phyloP scores from a whole-genome alignment of 2,888 invertebrate species.

The Drosophila suboccidentalis region DNA sequence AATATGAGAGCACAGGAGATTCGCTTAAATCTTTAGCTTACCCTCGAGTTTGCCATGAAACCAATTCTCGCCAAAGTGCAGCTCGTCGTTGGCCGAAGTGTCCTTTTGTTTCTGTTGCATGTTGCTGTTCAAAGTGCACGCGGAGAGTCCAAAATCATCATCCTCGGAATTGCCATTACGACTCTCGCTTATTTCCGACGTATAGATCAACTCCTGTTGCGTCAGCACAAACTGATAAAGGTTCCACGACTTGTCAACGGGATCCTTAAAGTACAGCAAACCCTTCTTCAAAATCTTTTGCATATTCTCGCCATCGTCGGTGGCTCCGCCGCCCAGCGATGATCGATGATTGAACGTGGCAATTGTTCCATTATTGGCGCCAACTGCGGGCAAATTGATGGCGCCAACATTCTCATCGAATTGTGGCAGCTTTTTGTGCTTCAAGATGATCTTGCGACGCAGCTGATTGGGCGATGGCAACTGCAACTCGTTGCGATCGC shows the following conservation, averaged over 20 bases:
- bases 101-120: slow-evolving; percentile 87
- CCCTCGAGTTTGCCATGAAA: slow-evolving; percentile 94
- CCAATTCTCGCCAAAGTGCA: slow-evolving; percentile 97
- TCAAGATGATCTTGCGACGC: slow-evolving; percentile 91
- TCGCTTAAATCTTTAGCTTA: slow-evolving; percentile 25
- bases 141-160: slow-evolving; percentile 85
- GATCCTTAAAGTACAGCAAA: slow-evolving; percentile 95
- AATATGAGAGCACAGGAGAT: background rate
- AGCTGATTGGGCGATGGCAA: slow-evolving; percentile 95
- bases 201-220: slow-evolving; percentile 93
- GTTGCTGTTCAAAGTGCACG: slow-evolving; percentile 54
- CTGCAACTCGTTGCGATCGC: slow-evolving; percentile 91
- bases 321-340: slow-evolving; percentile 69
- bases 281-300: slow-evolving; percentile 95
- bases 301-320: slow-evolving; percentile 90
- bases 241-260: slow-evolving; percentile 95
- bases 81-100: slow-evolving; percentile 93
- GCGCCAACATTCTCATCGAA: slow-evolving; percentile 89
- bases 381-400: slow-evolving; percentile 47
- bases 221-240: slow-evolving; percentile 97
- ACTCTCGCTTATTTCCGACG: slow-evolving; percentile 87
- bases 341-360: slow-evolving; percentile 76
- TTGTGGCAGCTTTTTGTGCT: slow-evolving; percentile 97
- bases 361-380: slow-evolving; percentile 52
- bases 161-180: slow-evolving; percentile 88